Percentiles rank a stretch among this genome's conserved stretches.
Conservation (phyloP, 2,113 vertebrate species). For the Peromyscus leucopus region DNA sequence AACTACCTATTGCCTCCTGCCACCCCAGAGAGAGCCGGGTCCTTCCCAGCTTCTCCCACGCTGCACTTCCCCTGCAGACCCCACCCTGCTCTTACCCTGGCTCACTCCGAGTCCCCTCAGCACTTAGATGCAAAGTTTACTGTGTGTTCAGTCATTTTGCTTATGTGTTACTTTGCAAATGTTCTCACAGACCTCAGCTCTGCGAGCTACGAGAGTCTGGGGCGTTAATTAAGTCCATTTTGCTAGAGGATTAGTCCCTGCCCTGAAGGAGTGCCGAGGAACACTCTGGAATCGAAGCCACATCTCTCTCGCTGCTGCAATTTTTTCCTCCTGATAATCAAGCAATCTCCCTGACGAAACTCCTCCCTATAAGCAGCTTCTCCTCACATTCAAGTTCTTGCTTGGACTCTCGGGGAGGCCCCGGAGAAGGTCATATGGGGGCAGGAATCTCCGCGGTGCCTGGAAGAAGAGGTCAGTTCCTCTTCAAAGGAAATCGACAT, state of each 20-base stretch:
- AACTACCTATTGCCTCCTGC: neutral
- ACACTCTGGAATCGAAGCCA: slow-evolving; percentile 54
- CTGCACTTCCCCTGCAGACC: neutral
- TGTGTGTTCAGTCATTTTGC: neutral
- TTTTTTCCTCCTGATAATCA: slow-evolving; percentile 55
- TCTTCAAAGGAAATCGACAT: neutral
- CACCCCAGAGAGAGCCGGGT: neutral
- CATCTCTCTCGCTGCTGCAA: slow-evolving; percentile 46
- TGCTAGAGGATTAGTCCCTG: slow-evolving; percentile 66
- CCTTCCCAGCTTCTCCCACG: neutral
- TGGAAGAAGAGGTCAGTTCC: neutral
- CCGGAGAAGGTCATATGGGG: neutral
- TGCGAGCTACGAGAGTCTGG: neutral
- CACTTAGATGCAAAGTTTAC: neutral
- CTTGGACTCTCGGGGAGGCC: neutral
- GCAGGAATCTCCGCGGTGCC: neutral
- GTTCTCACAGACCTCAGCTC: slow-evolving; percentile 47
- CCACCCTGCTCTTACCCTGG: slow-evolving; percentile 39
- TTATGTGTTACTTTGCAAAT: slow-evolving; percentile 8
- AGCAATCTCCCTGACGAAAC: slow-evolving; percentile 50
- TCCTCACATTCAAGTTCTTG: neutral
- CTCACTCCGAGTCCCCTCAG: neutral
- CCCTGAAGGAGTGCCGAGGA: slow-evolving; percentile 60
- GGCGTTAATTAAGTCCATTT: slow-evolving; percentile 60
- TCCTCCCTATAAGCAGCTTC: neutral